These are phyloP conservation scores for Pollenia amentaria DNA, from an alignment of 2,888 invertebrate genomes.

Conservation along the genomic window DNA sequence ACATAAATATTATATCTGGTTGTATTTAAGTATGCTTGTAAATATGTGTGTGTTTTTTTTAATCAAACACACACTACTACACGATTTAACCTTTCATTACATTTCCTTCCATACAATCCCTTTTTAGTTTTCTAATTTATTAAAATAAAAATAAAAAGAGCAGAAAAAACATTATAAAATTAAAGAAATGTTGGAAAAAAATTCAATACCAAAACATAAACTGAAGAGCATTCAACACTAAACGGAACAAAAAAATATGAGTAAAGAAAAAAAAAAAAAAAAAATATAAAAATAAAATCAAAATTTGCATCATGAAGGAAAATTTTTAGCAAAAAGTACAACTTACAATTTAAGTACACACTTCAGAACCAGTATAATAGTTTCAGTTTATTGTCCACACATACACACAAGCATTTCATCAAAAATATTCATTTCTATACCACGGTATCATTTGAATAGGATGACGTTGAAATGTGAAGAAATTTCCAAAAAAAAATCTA, in stretches of 20 bases:
- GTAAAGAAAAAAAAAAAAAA: neutral
- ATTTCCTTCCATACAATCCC: constrained; percentile 28
- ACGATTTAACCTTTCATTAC: constrained; percentile 67
- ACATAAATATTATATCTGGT: neutral
- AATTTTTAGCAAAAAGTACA: constrained; percentile 29
- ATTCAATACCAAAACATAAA: constrained; percentile 15
- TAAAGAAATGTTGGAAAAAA: constrained; percentile 15
- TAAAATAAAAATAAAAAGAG: constrained; percentile 15
- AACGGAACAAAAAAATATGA: constrained; percentile 12
- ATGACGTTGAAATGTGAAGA: neutral
- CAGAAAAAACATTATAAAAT: constrained; percentile 4
- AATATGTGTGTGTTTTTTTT: constrained; percentile 4
- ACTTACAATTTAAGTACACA: constrained; percentile 42
- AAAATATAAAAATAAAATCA: constrained; percentile 23
- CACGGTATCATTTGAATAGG: constrained; percentile 2
- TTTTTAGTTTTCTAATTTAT: constrained; percentile 61
- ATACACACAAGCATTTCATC: constrained; percentile 66
- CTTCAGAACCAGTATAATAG: constrained; percentile 58
- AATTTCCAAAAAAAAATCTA: neutral
- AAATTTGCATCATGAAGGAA: constrained; percentile 55
- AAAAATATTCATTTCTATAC: constrained; percentile 39
- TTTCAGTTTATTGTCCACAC: constrained; percentile 60
- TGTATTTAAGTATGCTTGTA: neutral
- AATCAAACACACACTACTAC: constrained; percentile 32
- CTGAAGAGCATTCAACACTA: constrained; percentile 10